Evolutionary conservation across 2,113 vertebrate species (phyloP).

Genomic region (Tonatia bakeri): DNA sequence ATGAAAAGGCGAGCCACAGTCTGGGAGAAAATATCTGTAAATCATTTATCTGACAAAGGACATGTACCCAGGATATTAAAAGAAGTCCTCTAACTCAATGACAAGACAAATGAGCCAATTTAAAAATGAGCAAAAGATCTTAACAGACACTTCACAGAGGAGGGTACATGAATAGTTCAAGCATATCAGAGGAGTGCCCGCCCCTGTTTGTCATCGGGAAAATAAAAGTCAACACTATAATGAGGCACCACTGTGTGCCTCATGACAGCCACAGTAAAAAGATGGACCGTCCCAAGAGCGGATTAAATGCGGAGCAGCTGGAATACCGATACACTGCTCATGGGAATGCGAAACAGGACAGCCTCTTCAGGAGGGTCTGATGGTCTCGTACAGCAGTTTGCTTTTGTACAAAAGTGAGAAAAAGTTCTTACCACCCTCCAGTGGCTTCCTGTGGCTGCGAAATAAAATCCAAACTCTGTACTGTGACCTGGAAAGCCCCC

Average conservation of each 20-base stretch:
- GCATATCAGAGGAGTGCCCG: background rate
- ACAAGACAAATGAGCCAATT: background rate
- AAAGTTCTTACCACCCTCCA: background rate
- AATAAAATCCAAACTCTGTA: background rate
- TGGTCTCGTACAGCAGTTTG: background rate
- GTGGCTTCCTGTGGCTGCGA: background rate
- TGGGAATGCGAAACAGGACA: background rate
- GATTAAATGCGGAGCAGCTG: background rate
- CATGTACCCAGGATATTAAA: background rate
- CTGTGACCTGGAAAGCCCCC: background rate
- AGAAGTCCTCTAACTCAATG: background rate
- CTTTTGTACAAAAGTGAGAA: background rate
- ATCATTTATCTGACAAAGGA: conserved; percentile 2
- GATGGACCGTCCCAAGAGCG: background rate
- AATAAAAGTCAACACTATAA: background rate
- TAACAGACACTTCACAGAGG: background rate
- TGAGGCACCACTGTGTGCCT: rapidly evolving
- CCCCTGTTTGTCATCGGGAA: background rate
- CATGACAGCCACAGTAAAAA: background rate
- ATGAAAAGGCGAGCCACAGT: background rate
- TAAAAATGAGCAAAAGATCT: background rate
- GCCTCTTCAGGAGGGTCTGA: background rate
- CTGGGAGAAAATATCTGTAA: background rate
- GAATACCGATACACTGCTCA: too few relatives aligned
- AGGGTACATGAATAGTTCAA: background rate